Conservation (phyloP, 1,140 invertebrate genomes). For the Helicorthomorpha holstii region DNA sequence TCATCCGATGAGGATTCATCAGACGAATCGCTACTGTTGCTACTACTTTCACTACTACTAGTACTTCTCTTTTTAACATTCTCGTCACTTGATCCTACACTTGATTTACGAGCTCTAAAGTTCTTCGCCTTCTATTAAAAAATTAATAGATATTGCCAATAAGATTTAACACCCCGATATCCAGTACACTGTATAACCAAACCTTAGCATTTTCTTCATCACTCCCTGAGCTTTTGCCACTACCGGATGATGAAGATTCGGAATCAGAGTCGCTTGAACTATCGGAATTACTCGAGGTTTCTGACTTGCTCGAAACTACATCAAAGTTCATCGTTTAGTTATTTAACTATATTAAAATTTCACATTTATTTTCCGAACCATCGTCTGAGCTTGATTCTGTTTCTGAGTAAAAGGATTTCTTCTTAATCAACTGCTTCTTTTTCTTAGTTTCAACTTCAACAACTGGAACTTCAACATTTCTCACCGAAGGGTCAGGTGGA, state of each 20-base stretch:
- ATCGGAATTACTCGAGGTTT: not conserved
- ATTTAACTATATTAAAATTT: not conserved
- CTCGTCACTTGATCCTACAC: slow-evolving; percentile 1
- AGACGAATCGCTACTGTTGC: not conserved
- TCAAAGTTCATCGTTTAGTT: too few species aligned
- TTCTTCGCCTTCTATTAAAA: too few species aligned
- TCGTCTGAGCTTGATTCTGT: slow-evolving; percentile 10
- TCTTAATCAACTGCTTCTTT: slow-evolving; percentile 25
- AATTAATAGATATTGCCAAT: too few species aligned
- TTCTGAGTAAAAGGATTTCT: slow-evolving; percentile 36
- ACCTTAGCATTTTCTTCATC: not conserved
- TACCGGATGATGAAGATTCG: too few species aligned
- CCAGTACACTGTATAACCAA: too few species aligned
- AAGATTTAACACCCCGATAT: too few species aligned
- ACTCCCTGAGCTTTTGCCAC: too few species aligned
- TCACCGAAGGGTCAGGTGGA: slow-evolving; percentile 54
- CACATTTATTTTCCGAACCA: not conserved
- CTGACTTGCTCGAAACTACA: too few species aligned
- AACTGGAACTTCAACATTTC: slow-evolving; percentile 47
- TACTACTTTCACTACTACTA: not conserved
- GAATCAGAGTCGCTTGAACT: slow-evolving; percentile 5
- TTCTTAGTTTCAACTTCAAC: slow-evolving; percentile 18
- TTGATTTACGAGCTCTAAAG: too few species aligned
- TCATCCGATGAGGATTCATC: slow-evolving; percentile 7
- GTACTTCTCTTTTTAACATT: not conserved